These are phyloP conservation scores for Zootermopsis nevadensis DNA, from an alignment of 2,888 invertebrate species.

Conservation along the genomic window DNA sequence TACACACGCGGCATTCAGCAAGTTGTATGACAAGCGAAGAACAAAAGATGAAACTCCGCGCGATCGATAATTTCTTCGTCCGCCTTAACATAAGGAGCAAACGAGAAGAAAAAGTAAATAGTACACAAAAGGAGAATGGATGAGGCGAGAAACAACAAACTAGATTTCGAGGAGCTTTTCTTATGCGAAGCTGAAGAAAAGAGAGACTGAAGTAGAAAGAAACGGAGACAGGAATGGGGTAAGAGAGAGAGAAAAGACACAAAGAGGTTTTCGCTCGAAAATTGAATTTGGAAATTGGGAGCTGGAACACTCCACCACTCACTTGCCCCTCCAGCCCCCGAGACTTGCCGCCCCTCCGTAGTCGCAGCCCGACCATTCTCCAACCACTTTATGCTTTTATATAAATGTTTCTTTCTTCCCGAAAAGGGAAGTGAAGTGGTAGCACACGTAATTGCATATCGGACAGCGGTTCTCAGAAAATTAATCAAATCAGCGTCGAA, in stretches of 20 bases:
- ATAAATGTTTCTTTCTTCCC: conserved; percentile 43
- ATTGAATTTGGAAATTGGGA: conserved; percentile 52
- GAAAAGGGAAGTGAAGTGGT: conserved; percentile 14
- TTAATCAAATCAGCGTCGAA: conserved; percentile 39
- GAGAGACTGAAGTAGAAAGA: background rate
- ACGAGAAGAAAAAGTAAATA: conserved; percentile 36
- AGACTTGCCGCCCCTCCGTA: background rate
- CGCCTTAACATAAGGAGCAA: conserved; percentile 34
- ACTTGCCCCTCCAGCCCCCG: conserved; percentile 34
- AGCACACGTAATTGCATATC: conserved; percentile 38
- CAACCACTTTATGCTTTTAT: conserved; percentile 48
- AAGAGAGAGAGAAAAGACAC: conserved; percentile 39
- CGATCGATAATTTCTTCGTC: conserved; percentile 31
- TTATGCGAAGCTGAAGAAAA: conserved; percentile 31
- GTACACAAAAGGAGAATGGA: conserved; percentile 11
- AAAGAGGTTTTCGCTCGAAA: conserved; percentile 51
- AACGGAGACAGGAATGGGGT: conserved; percentile 11
- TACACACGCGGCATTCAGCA: background rate
- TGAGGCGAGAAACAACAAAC: conserved; percentile 16
- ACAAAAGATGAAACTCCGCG: background rate
- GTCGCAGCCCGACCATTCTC: too few relatives aligned
- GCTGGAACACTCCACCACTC: conserved; percentile 47
- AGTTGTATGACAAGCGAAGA: background rate
- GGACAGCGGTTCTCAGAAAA: conserved; percentile 11
- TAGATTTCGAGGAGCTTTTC: conserved; percentile 24